Percentiles rank a stretch among this genome's conserved stretches.
Evolutionary conservation across 2,888 invertebrate genomes (phyloP).

Genomic region (Ceramica pisi): DNA sequence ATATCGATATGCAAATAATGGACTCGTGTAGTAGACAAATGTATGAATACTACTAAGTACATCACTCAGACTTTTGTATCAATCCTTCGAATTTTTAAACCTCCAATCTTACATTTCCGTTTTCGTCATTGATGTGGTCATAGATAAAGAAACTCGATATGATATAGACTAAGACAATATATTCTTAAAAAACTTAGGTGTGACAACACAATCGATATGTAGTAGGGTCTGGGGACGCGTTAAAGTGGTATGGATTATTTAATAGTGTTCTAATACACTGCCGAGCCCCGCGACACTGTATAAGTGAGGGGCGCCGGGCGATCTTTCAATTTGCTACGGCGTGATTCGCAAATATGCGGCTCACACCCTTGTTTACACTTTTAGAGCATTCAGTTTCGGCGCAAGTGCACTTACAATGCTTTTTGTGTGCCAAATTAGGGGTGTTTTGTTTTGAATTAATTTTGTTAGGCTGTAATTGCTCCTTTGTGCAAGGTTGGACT

Average conservation of each 20-base stretch:
- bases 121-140: background rate
- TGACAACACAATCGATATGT: background rate
- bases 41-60: too few species aligned
- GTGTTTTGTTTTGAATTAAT: slow-evolving; percentile 59
- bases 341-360: slow-evolving; percentile 83
- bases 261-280: slow-evolving; percentile 86
- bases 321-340: slow-evolving; percentile 86
- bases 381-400: slow-evolving; percentile 67
- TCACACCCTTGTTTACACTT: slow-evolving; percentile 81
- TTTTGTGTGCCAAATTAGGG: slow-evolving; percentile 62
- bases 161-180: background rate
- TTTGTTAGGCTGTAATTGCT: background rate
- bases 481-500: background rate
- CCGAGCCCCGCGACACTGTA: slow-evolving; percentile 69
- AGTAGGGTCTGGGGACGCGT: slow-evolving; percentile 34
- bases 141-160: background rate
- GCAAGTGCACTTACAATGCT: slow-evolving; percentile 68
- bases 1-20: slow-evolving; percentile 20
- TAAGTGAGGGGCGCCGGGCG: slow-evolving; percentile 80
- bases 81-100: too few species aligned
- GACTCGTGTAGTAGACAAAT: background rate
- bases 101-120: too few species aligned
- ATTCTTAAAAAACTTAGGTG: background rate
- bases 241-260: slow-evolving; percentile 75
- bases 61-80: background rate